A percentile compares a stretch with the other conserved stretches of the same genome.
Evolutionary conservation across 2,888 invertebrate genomes (phyloP).

Genomic region (Frankliniella intonsa): DNA sequence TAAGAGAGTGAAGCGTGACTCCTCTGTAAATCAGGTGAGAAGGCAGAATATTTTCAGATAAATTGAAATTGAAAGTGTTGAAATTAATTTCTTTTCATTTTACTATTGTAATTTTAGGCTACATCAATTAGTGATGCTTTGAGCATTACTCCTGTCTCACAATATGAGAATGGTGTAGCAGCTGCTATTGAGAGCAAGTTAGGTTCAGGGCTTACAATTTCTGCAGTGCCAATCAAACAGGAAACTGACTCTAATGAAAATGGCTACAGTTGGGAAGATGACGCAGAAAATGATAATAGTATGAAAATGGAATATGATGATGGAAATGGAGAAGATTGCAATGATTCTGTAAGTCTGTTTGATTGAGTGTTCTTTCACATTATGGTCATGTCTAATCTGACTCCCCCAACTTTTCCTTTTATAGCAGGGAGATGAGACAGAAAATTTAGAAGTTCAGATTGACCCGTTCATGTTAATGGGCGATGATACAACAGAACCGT

Average conservation of each 20-base stretch:
- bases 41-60: not conserved
- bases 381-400: not conserved
- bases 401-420: not conserved
- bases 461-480: constrained; percentile 1
- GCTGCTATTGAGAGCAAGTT: not conserved
- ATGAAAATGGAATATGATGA: not conserved
- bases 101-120: not conserved
- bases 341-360: not conserved
- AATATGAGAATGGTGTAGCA: not conserved
- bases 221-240: not conserved
- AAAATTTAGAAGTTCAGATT: not conserved
- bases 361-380: not conserved
- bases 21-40: not conserved
- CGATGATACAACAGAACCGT: not conserved
- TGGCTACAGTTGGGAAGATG: not conserved
- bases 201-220: not conserved
- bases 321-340: not conserved
- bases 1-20: not conserved
- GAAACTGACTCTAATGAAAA: not conserved
- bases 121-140: not conserved
- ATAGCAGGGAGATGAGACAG: not conserved
- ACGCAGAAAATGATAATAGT: not conserved
- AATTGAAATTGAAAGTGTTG: not conserved
- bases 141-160: not conserved
- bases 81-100: not conserved